Conservation (phyloP, 2,888 invertebrate genomes). For the Amiota minor region DNA sequence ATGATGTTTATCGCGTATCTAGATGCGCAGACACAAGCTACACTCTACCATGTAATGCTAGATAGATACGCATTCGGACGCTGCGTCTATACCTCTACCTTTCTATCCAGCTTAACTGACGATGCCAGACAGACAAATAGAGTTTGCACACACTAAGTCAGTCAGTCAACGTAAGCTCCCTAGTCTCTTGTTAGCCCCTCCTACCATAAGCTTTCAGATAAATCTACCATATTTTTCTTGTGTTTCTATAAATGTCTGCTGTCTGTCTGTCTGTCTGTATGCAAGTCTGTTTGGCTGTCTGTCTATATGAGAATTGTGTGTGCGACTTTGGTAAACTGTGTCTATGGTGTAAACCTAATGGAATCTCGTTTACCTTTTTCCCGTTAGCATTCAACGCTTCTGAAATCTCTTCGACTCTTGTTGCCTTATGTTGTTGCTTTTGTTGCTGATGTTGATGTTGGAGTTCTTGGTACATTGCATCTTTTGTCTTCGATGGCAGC, state of each 20-base stretch:
- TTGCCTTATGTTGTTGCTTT: conserved; percentile 29
- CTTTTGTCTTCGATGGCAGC: conserved; percentile 9
- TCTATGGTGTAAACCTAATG: conserved; percentile 64
- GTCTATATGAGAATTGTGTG: conserved; percentile 3
- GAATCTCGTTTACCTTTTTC: conserved; percentile 73
- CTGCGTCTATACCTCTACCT: neutral
- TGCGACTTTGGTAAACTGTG: conserved; percentile 40
- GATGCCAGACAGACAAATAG: conserved; percentile 10
- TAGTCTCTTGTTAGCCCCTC: conserved; percentile 22
- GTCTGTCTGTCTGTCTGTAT: neutral
- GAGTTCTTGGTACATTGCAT: conserved; percentile 30
- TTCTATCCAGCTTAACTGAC: conserved; percentile 8
- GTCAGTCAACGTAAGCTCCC: conserved; percentile 17
- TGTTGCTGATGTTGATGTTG: conserved; percentile 31
- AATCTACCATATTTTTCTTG: too few relatives aligned
- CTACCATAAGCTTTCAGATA: conserved; percentile 25
- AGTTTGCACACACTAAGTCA: conserved; percentile 26
- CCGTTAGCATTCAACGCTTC: conserved; percentile 66
- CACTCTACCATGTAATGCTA: conserved; percentile 10
- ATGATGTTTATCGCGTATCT: conserved; percentile 51
- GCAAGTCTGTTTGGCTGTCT: neutral
- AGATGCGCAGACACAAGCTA: conserved; percentile 49
- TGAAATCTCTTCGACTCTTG: conserved; percentile 18
- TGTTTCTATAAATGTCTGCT: conserved; percentile 4
- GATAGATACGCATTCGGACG: neutral